phyloP scores from a whole-genome alignment of 2,113 vertebrate species.

The Stegastes partitus region DNA sequence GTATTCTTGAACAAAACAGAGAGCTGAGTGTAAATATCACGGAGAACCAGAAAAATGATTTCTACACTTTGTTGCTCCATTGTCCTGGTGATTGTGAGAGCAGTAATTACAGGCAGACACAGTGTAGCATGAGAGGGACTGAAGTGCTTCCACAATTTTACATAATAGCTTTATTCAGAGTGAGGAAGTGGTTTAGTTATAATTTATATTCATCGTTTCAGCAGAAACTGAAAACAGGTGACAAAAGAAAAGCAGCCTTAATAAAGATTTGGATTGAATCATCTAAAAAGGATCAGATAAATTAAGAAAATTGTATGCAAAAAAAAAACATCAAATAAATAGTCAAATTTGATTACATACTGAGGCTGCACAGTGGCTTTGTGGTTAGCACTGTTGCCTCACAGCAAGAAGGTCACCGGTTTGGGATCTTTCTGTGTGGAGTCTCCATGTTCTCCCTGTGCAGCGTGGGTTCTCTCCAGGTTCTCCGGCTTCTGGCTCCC shows the following conservation, averaged over 20 bases:
- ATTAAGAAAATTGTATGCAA: too few species aligned
- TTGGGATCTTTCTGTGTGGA: too few species aligned
- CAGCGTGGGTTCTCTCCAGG: too few species aligned
- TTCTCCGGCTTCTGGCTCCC: too few species aligned
- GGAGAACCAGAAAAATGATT: slow-evolving; percentile 8
- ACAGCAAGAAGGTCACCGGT: too few species aligned
- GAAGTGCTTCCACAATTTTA: slow-evolving; percentile 24
- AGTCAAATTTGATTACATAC: too few species aligned
- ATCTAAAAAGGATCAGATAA: too few species aligned
- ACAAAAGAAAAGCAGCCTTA: slow-evolving; percentile 30
- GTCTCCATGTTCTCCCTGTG: too few species aligned
- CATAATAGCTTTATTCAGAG: slow-evolving; percentile 24
- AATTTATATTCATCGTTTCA: neutral
- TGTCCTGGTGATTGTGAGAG: slow-evolving; percentile 20
- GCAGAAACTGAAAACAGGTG: slow-evolving; percentile 2
- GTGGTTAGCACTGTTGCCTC: too few species aligned
- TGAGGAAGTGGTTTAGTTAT: slow-evolving; percentile 6
- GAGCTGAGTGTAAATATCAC: neutral
- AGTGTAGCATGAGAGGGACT: slow-evolving; percentile 32
- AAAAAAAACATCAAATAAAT: neutral
- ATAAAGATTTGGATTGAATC: neutral
- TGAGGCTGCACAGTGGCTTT: too few species aligned
- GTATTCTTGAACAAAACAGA: neutral
- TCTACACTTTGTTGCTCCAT: slow-evolving; percentile 14
- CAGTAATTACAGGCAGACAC: slow-evolving; percentile 8